Evolutionary conservation across 2,797 vertebrate genomes (phyloP), one percentile per base, ranked within the genome.

Genomic region (Cottoperca gobio): DNA sequence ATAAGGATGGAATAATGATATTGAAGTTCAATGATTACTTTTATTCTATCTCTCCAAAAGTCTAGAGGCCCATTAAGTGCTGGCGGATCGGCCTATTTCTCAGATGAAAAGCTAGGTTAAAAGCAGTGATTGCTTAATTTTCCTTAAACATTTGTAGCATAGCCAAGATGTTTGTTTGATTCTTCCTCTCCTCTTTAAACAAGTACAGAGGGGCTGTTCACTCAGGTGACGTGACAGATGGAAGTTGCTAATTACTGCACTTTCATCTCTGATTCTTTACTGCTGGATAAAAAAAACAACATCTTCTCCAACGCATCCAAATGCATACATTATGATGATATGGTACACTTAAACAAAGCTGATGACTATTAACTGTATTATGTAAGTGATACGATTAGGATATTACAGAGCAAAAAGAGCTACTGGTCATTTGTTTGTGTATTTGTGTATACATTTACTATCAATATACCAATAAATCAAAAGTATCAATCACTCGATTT

Each of bases 191-290:
- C 60, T 82, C 81, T 86, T 77, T 73, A 70, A 90, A 67, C 46
- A 54, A 19, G 70, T 46, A 62, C 69, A 76, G 70, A 76, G 31
- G 55, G 61, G 21, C 43, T 68, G 62, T 75, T 87, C 84, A 53
- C 69, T 82, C 64, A 80, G 65, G 79, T 90, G 87, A 86, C 7
- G 37, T 57, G 89, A 83, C 90, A 88, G 86, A 91, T 91, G 87
- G 87, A 88, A 87, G 86, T 65, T 2, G 63, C 78, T 85, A 86
- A 91, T 90, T 83, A 83, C 76, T 45, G 19, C 48, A 45, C 78
- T 81, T 86, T 83, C 71, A 85, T 86, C 57, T 46, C 53, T 24
- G 13, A 83, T 75, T 83, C 63, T 59, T 66, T 79, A 62, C 43
- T 37, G 65, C 70, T 46, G 26, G 42, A 76, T 73, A 13, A n/a